Conservation (phyloP, 2,113 vertebrate genomes). For the Ophthalmolycus amberensis region DNA sequence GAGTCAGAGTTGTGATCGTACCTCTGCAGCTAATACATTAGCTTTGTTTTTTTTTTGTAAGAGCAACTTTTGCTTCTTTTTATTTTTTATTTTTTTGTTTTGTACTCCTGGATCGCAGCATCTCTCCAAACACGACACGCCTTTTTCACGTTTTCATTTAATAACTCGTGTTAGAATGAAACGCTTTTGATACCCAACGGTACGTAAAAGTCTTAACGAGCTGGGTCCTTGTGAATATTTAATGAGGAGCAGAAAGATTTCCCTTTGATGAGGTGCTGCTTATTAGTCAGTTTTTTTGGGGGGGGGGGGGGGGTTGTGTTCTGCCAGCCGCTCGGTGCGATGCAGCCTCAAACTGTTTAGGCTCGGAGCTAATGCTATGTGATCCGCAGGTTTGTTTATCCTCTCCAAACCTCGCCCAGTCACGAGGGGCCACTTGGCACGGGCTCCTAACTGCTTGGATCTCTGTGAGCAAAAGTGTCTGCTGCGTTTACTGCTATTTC, state of each 20-base stretch:
- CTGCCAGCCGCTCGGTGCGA: constrained; percentile 28
- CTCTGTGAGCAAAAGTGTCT: constrained; percentile 32
- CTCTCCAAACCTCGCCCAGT: constrained; percentile 40
- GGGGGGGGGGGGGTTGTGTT: too few species aligned
- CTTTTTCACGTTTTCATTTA: constrained; percentile 17
- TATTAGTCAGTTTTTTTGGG: constrained; percentile 41
- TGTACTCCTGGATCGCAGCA: constrained; percentile 5
- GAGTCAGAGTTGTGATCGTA: background rate
- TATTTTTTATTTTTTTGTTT: background rate
- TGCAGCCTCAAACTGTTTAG: constrained; percentile 55
- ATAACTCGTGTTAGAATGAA: constrained; percentile 22
- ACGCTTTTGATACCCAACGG: constrained; percentile 47
- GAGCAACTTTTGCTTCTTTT: background rate
- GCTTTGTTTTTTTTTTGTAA: constrained; percentile 2
- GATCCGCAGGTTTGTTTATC: constrained; percentile 63
- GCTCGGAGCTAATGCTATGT: constrained; percentile 47
- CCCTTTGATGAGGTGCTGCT: constrained; percentile 55
- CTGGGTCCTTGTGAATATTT: constrained; percentile 57
- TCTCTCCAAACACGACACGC: background rate
- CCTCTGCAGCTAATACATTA: background rate
- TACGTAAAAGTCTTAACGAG: constrained; percentile 25
- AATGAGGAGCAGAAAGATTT: constrained; percentile 52
- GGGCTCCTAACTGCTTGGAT: constrained; percentile 27
- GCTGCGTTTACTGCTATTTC: constrained; percentile 23
- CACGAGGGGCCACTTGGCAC: constrained; percentile 51